Evolutionary conservation across 2,888 invertebrate species (phyloP), one percentile per base, ranked within the genome.

Genomic region (Heteromurus nitidus): DNA sequence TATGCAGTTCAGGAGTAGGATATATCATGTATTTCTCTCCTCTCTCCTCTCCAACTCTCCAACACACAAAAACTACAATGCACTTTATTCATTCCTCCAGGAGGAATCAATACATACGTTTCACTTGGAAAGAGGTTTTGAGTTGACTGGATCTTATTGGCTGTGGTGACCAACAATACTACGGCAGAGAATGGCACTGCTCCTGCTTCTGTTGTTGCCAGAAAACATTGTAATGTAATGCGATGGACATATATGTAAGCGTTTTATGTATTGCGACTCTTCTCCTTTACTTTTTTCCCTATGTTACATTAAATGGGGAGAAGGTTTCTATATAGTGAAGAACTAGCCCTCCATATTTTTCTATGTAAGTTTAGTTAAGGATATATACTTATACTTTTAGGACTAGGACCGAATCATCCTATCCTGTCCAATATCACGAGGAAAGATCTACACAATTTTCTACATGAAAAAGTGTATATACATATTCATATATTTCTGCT

Each of bases 61-160:
- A n/a, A n/a, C n/a, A n/a, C n/a, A n/a, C n/a, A n/a, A n/a, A n/a
- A n/a, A n/a, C n/a, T n/a, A n/a, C n/a, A n/a, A n/a, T n/a, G n/a
- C n/a, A n/a, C n/a, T n/a, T n/a, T n/a, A n/a, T 65, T 28, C 42
- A 16, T 26, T 75, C 50, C 36, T 73, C 62, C 79, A 70, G 79
- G 65, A 72, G 79, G 69, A 72, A 80, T 80, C 79, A 67, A 80
- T 80, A 80, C 72, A 80, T 72, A 70, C 64, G 79, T 80, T 72
- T 58, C 72, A 80, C 79, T 80, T 80, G 79, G 72, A 72, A 80
- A 72, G 67, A 80, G 72, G 72, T 80, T 80, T 80, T 80, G 47
- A 80, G 79, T 58, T 65, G 79, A 80, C 79, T 80, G 79, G 67
- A 28, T 72, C 65, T 44, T 28, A 79, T 69, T 79, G 70, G 77